These are phyloP conservation scores for Lampris incognitus DNA, from an alignment of 2,113 vertebrate species.

Conservation along the genomic window DNA sequence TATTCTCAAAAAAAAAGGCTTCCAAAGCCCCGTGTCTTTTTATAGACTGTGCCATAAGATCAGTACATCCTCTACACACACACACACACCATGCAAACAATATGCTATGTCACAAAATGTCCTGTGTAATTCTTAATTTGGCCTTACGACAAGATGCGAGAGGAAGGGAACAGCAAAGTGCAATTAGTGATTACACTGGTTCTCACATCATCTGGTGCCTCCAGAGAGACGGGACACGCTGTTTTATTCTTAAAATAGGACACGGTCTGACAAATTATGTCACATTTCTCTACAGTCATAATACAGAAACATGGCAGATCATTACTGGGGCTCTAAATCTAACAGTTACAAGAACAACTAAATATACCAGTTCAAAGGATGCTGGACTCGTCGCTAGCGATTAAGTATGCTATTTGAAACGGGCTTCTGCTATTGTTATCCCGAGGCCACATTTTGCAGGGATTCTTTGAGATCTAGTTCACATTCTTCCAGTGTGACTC, in stretches of 20 bases:
- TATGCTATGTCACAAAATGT: constrained; percentile 29
- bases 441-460: no score
- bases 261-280: constrained; percentile 21
- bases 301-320: constrained; percentile 39
- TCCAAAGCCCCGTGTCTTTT: no score
- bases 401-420: no score
- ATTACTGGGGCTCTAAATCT: constrained; percentile 22
- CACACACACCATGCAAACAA: constrained; percentile 7
- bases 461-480: no score
- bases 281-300: constrained; percentile 8
- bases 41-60: no score
- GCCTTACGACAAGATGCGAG: constrained; percentile 23
- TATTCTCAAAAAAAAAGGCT: no score
- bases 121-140: constrained; percentile 12
- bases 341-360: constrained; percentile 19
- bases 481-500: no score
- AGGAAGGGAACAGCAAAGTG: constrained; percentile 26
- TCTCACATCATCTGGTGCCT: constrained; percentile 20
- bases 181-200: constrained; percentile 32
- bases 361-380: no score
- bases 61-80: no score
- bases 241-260: constrained; percentile 30
- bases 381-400: no score
- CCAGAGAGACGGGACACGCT: constrained; percentile 4
- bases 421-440: no score